Conservation (phyloP, 2,888 invertebrate species). For the Xiphydria camelus region DNA sequence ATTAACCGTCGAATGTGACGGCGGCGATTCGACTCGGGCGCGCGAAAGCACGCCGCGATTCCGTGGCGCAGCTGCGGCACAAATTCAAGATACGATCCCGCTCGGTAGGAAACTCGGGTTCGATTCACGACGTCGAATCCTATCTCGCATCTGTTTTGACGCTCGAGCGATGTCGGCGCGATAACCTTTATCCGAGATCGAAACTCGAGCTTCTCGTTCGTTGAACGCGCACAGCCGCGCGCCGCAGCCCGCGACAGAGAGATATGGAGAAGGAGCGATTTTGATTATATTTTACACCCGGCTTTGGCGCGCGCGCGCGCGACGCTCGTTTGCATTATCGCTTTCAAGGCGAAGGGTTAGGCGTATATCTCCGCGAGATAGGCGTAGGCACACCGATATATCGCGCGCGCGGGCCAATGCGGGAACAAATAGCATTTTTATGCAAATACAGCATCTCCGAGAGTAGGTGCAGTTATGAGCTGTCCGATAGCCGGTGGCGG, state of each 20-base stretch:
- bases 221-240: slow-evolving; percentile 5
- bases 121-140: slow-evolving; percentile 31
- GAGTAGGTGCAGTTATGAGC: too few species aligned
- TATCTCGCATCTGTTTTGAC: slow-evolving; percentile 46
- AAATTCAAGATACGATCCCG: neutral
- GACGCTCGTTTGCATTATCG: slow-evolving; percentile 42
- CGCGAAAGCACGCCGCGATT: too few species aligned
- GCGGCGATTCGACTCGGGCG: too few species aligned
- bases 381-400: slow-evolving; percentile 17
- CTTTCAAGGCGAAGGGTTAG: slow-evolving; percentile 36
- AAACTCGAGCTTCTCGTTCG: slow-evolving; percentile 12
- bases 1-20: too few species aligned
- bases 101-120: slow-evolving; percentile 25
- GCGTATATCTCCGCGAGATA: slow-evolving; percentile 1
- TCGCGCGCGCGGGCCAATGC: slow-evolving; percentile 33
- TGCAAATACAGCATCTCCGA: slow-evolving; percentile 37
- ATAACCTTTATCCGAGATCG: slow-evolving; percentile 26
- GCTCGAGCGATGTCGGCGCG: slow-evolving; percentile 42
- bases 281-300: slow-evolving; percentile 39
- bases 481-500: neutral
- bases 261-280: slow-evolving; percentile 25
- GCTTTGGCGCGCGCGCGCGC: too few species aligned
- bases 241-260: slow-evolving; percentile 12
- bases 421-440: slow-evolving; percentile 47
- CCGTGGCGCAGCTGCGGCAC: neutral